These are phyloP conservation scores for Erinaceus europaeus DNA, from an alignment of 2,113 vertebrate species.

Conservation along the genomic window DNA sequence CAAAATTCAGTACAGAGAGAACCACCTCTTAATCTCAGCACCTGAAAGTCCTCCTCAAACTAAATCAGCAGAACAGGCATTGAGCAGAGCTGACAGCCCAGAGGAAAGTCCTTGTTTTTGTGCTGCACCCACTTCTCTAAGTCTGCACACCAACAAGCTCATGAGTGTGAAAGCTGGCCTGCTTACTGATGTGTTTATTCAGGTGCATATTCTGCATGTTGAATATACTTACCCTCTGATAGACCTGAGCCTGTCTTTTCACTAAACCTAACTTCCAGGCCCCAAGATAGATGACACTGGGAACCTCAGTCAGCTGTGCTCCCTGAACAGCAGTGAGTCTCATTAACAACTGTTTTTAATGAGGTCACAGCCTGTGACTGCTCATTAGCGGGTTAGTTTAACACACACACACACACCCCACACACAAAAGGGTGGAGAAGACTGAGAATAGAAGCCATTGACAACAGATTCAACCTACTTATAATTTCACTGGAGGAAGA, in stretches of 20 bases:
- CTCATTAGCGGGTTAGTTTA: slow-evolving; percentile 37
- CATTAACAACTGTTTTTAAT: slow-evolving; percentile 68
- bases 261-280: neutral
- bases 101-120: neutral
- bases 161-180: neutral
- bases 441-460: neutral
- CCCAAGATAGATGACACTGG: neutral
- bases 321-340: slow-evolving; percentile 18
- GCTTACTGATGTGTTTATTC: neutral
- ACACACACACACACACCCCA: too few relatives aligned
- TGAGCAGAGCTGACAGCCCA: neutral
- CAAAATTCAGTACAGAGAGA: neutral
- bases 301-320: neutral
- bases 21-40: neutral
- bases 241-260: slow-evolving; percentile 4
- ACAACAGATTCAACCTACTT: neutral
- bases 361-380: slow-evolving; percentile 29
- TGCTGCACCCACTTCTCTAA: neutral
- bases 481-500: neutral
- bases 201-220: neutral
- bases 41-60: neutral
- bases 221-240: neutral
- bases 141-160: neutral
- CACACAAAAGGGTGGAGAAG: neutral
- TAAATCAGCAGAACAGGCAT: neutral